A percentile compares a stretch with the other conserved stretches of the same genome.
These are phyloP conservation scores for Microtus ochrogaster DNA, from an alignment of 2,113 vertebrate species.

Conservation along the genomic window DNA sequence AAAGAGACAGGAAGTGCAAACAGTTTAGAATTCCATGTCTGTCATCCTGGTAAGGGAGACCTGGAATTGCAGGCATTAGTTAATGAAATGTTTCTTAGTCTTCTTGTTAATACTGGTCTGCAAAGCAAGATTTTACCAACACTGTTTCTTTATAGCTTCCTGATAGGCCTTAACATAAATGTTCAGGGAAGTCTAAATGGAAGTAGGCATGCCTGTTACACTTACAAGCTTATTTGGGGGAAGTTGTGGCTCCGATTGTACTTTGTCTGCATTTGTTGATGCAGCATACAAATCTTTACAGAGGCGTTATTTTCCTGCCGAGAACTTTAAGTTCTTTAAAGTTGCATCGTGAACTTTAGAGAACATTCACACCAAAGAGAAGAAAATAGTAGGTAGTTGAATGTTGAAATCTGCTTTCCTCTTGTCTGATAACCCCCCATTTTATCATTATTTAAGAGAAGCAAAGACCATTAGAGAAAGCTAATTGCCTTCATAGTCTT, in stretches of 20 bases:
- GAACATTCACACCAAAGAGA: not conserved
- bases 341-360: not conserved
- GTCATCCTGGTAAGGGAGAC: not conserved
- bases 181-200: not conserved
- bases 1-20: slow-evolving; percentile 13
- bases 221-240: slow-evolving; percentile 35
- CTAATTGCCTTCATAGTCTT: slow-evolving; percentile 71
- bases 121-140: slow-evolving; percentile 2
- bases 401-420: slow-evolving; percentile 68
- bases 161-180: slow-evolving; percentile 27
- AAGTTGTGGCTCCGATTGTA: slow-evolving; percentile 9
- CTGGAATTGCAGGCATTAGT: not conserved
- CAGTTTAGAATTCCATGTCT: not conserved
- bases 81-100: slow-evolving; percentile 1
- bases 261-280: not conserved
- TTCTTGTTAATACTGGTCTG: not conserved
- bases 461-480: slow-evolving; percentile 78
- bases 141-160: slow-evolving; percentile 43
- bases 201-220: not conserved
- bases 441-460: slow-evolving; percentile 72
- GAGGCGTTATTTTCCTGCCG: not conserved
- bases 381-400: slow-evolving; percentile 42
- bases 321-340: too few relatives aligned
- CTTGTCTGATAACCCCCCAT: slow-evolving; percentile 42
- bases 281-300: not conserved